Evolutionary conservation across 2,113 vertebrate species (phyloP).

Genomic region (Girardinichthys multiradiatus): DNA sequence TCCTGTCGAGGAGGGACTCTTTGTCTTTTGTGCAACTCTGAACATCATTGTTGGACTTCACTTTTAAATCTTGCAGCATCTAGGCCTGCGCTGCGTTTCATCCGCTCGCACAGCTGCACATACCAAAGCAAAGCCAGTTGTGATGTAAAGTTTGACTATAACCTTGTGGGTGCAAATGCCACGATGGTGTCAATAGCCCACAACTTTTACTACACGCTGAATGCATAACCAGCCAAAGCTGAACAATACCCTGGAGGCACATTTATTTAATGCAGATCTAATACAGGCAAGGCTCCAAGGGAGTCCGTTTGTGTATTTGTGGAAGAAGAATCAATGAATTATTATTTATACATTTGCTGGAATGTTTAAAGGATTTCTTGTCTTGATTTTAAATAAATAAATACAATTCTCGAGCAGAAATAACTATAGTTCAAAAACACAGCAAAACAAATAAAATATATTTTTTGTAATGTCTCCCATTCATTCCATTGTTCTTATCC

Average conservation of each 20-base stretch:
- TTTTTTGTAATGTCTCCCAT: too few relatives aligned
- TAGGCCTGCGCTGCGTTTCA: neutral
- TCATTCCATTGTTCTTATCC: too few relatives aligned
- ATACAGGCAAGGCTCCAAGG: neutral
- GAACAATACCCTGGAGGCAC: constrained; percentile 32
- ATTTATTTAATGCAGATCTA: neutral
- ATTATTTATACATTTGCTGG: too few relatives aligned
- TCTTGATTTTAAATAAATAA: too few relatives aligned
- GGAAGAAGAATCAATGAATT: too few relatives aligned
- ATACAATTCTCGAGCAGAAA: too few relatives aligned
- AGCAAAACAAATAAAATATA: too few relatives aligned
- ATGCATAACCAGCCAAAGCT: constrained; percentile 2
- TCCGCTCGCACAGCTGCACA: neutral
- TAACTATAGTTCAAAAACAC: too few relatives aligned
- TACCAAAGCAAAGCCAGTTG: neutral
- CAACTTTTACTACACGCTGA: constrained; percentile 2
- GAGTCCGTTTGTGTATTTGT: too few relatives aligned
- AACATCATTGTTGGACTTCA: constrained; percentile 22
- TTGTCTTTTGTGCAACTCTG: constrained; percentile 5
- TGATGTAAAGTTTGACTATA: neutral
- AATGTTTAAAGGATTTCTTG: too few relatives aligned
- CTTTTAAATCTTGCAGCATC: constrained; percentile 9
- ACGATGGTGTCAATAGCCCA: neutral
- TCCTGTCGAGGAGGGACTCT: constrained; percentile 18
- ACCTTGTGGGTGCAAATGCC: neutral